Conservation (phyloP, 1,140 invertebrate genomes). For the Chironomus striatipennis region DNA sequence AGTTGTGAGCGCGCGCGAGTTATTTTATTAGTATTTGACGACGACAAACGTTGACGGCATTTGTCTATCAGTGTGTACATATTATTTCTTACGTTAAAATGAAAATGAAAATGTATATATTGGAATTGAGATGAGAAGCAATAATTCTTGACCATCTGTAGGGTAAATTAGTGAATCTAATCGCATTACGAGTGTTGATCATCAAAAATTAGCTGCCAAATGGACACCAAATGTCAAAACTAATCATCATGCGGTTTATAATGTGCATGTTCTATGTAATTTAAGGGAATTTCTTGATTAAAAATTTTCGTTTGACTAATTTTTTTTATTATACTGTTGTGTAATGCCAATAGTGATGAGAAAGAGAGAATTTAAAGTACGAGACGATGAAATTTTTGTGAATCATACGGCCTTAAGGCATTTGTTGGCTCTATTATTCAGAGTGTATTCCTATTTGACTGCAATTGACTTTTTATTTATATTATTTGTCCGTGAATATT, state of each 20-base stretch:
- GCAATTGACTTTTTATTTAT: not conserved
- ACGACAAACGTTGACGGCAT: not conserved
- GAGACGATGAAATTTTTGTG: not conserved
- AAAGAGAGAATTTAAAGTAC: no score
- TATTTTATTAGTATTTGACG: slow-evolving; percentile 2
- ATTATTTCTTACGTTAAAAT: not conserved
- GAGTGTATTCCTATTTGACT: not conserved
- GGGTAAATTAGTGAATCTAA: slow-evolving; percentile 2
- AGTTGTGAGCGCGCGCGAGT: not conserved
- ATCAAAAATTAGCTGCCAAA: not conserved
- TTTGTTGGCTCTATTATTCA: not conserved
- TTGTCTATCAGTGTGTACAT: not conserved
- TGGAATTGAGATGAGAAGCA: not conserved
- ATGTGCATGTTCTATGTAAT: not conserved
- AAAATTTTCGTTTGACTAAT: not conserved
- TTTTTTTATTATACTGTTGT: not conserved
- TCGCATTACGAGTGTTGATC: not conserved
- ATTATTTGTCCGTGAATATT: no score
- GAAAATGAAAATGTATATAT: not conserved
- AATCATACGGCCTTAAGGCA: not conserved
- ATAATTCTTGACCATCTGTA: slow-evolving; percentile 20
- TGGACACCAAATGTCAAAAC: slow-evolving; percentile 13
- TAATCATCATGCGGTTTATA: not conserved
- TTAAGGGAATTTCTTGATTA: not conserved
- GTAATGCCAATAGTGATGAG: not conserved